A percentile compares a stretch with the other conserved stretches of the same genome.
Evolutionary conservation across 2,888 invertebrate species (phyloP).

Genomic region (Pachydiplax longipennis): DNA sequence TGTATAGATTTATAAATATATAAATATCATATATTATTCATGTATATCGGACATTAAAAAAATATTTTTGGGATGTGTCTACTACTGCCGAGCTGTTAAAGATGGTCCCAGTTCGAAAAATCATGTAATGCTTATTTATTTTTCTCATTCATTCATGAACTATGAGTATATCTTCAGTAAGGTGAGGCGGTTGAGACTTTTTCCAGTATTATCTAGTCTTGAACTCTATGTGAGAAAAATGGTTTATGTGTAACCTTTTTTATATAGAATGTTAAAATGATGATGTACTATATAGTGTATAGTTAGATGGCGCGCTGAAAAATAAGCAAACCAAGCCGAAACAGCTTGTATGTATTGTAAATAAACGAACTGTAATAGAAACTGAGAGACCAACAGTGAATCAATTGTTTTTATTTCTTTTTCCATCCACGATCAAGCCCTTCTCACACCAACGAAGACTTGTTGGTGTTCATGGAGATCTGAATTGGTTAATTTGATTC

Average conservation of each 20-base stretch:
- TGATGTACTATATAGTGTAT: conserved; percentile 49
- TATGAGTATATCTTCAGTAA: conserved; percentile 48
- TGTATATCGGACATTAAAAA: conserved; percentile 34
- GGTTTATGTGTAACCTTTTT: conserved; percentile 50
- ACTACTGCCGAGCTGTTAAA: conserved; percentile 41
- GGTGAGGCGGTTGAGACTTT: conserved; percentile 48
- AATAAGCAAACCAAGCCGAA: conserved; percentile 45
- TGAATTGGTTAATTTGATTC: too few species aligned
- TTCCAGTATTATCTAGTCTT: conserved; percentile 52
- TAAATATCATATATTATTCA: conserved; percentile 38
- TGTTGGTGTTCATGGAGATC: too few species aligned
- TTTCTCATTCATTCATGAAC: conserved; percentile 48
- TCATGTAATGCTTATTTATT: conserved; percentile 48
- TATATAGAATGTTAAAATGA: conserved; percentile 51
- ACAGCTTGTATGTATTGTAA: conserved; percentile 46
- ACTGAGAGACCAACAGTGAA: conserved; percentile 48
- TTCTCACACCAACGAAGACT: not conserved
- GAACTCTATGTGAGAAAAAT: conserved; percentile 49
- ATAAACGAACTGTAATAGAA: conserved; percentile 50
- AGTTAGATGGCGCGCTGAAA: conserved; percentile 47
- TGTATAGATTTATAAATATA: conserved; percentile 46
- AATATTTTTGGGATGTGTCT: conserved; percentile 47
- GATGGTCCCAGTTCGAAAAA: conserved; percentile 39
- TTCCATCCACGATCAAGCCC: not conserved
- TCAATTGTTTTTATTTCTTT: conserved; percentile 34